Conservation (phyloP, 2,113 vertebrate genomes). For the Tauraco erythrolophus region DNA sequence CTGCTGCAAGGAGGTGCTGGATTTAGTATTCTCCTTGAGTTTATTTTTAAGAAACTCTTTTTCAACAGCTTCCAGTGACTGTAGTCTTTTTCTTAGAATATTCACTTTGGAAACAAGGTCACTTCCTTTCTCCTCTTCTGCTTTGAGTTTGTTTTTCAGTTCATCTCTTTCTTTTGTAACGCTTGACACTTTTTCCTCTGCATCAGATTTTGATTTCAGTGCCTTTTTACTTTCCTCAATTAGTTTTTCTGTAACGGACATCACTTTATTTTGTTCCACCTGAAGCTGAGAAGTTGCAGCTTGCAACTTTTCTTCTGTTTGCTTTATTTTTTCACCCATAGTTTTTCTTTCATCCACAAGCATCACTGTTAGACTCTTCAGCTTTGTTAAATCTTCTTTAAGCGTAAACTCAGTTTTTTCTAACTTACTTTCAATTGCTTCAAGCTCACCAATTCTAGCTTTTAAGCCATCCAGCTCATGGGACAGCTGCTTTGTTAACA, state of each 20-base stretch:
- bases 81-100: constrained; percentile 90
- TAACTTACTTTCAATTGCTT: constrained; percentile 86
- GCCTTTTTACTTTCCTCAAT: constrained; percentile 96
- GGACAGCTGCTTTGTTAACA: constrained; percentile 87
- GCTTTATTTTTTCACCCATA: constrained; percentile 92
- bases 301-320: constrained; percentile 93
- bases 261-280: constrained; percentile 92
- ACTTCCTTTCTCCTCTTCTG: constrained; percentile 89
- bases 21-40: constrained; percentile 85
- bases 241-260: constrained; percentile 91
- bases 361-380: constrained; percentile 96
- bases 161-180: constrained; percentile 92
- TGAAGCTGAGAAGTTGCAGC: constrained; percentile 89
- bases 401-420: constrained; percentile 90
- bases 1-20: constrained; percentile 83
- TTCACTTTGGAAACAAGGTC: constrained; percentile 91
- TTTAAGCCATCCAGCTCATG: constrained; percentile 91
- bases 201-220: constrained; percentile 90
- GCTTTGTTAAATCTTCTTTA: constrained; percentile 94
- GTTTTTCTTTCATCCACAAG: constrained; percentile 94
- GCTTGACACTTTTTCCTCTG: constrained; percentile 90
- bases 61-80: constrained; percentile 89
- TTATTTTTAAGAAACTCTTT: constrained; percentile 90
- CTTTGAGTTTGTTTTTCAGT: constrained; percentile 86
- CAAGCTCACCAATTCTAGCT: constrained; percentile 88